Evolutionary conservation across 2,113 vertebrate species (phyloP), one percentile per base, ranked within the genome.

Genomic region (Phrynosoma platyrhinos): DNA sequence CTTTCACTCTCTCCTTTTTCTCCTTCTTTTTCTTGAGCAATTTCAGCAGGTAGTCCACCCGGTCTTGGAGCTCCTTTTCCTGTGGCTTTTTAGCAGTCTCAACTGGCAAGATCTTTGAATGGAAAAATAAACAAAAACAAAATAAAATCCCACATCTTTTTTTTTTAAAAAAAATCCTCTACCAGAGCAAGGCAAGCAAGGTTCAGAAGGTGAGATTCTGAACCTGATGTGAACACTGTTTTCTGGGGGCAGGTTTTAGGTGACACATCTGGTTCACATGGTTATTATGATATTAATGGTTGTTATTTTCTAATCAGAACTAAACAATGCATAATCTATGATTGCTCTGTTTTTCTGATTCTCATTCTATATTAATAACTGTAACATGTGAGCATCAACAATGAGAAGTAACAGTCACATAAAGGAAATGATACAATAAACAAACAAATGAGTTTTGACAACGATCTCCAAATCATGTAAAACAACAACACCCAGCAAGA

Each of bases 61-160:
- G 95, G 0, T 98, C 97, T 96, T 99, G 99, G 62, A 99, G 93
- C 95, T 99, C 98, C 93, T 99, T 99, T 85, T 94, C 98, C 96
- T 99, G 98, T 83, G 99, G 99, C 92, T 99, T 99, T 93, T 99
- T 99, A 90, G 97, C 97, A 1, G 98, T 97, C 95, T 99, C 98
- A 74, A 98, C 97, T 2, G 98, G 98, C 66, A 99, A 97, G 92
- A 99, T 99, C 99, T 99, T 96, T 87, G 86, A 58, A 8, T 32
- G 8, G 10, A 9, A 27, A 1, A 7, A 9, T 47, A 47, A 5
- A 47, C 47, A 47, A 21, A 16, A 79, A 87, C 82, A 78, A 4
- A 27, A 79, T 21, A 32, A 55, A 58, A 27, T 62, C 13, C 68
- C 53, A 91, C 55, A 47, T 47, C 36, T 5, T 47, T 47, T 80